Base-by-base conservation (phyloP, 1,140 invertebrate genomes). In the Eumeta japonica region DNA sequence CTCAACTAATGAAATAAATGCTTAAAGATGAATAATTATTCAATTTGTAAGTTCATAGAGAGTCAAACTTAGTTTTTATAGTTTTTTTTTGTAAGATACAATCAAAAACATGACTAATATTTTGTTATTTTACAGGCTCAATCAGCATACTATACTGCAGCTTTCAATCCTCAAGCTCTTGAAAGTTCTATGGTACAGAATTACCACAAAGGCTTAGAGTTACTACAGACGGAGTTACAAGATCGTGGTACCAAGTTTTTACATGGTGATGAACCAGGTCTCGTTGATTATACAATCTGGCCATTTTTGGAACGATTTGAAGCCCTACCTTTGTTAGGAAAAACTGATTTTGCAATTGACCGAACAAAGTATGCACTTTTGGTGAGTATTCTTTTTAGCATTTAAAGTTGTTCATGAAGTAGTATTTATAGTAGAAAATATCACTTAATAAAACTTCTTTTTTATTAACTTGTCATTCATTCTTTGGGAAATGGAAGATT, bases 251-350 rank as follows among this genome's bases (percentile, higher is more conserved):
- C 82, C 7, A 76, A 75, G 17, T 92, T 81, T 53, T 85, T 88
- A 56, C 77, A 81, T 52, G 87, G 87, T 34, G 58, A 75, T 16
- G 72, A 81, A 40, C 85, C 88, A 16, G 87, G 87, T 14, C 83
- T 89, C 78, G 71, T 90, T 17, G 89, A 92, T 62, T 86, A 86
- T 35, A 90, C 90, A 79, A 83, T 92, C 35, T 92, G 89, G 89
- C 89, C 90, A n/a, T 92, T 88, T 85, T 84, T 87, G 51, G 89
- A 92, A 58, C 77, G 88, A 39, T 75, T 84, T 19, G 79, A 83
- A 50, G 63, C 82, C 24, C 58, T 84, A 12, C 79, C 75, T 37
- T 47, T 84, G 7, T 46, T 84, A 30, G 75, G 77, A 14, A 80
- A 80, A 15, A 62, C 79, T 30, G 75, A 81, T 18, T 83, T 79